Evolutionary conservation across 2,888 invertebrate species (phyloP).

Genomic region (Strigamia transsilvanica): DNA sequence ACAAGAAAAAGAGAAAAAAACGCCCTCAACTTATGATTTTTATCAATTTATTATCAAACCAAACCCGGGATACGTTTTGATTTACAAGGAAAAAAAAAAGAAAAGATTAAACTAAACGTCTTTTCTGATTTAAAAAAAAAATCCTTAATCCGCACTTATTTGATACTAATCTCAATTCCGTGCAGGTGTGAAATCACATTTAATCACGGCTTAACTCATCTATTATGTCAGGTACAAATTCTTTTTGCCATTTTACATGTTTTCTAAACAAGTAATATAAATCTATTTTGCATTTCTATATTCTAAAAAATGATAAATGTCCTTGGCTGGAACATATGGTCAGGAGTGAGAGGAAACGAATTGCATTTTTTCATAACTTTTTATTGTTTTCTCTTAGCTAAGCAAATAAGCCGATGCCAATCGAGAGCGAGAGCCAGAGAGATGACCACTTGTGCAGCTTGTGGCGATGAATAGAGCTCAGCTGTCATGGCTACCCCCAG

Average conservation of each 20-base stretch:
- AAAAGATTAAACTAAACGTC: background rate
- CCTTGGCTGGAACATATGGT: background rate
- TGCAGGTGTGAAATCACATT: background rate
- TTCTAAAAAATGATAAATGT: background rate
- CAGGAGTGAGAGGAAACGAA: background rate
- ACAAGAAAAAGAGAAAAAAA: background rate
- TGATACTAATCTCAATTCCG: background rate
- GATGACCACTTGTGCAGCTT: constrained; percentile 20
- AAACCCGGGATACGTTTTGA: no score
- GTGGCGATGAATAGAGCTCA: constrained; percentile 20
- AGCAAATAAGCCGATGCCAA: constrained; percentile 20
- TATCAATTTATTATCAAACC: background rate
- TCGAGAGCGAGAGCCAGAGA: background rate
- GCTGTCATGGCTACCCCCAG: constrained; percentile 20
- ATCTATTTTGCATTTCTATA: background rate
- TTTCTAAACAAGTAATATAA: background rate
- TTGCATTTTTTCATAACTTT: constrained; percentile 14
- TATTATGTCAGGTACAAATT: background rate
- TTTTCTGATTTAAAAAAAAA: background rate
- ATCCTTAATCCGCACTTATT: background rate
- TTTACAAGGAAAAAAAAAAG: background rate
- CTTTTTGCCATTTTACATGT: background rate
- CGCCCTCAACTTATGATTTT: background rate
- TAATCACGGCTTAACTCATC: background rate
- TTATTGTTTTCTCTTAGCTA: constrained; percentile 20